A percentile compares a stretch with the other conserved stretches of the same genome.
Conservation (phyloP, 2,888 invertebrate species). For the Lepidocyrtinus sp. region DNA sequence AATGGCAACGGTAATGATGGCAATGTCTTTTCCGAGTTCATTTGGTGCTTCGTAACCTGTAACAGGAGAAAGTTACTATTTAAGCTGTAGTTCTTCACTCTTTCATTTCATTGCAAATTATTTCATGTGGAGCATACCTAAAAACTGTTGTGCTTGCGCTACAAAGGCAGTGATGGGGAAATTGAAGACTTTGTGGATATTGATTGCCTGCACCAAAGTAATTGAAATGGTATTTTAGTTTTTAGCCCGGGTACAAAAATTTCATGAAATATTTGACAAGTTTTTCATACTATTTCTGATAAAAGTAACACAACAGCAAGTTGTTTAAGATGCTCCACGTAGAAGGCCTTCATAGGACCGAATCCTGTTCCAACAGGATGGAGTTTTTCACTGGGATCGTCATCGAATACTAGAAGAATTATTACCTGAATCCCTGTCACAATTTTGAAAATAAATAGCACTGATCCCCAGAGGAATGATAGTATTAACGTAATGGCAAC, state of each 20-base stretch:
- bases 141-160: conserved; percentile 36
- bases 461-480: conserved; percentile 64
- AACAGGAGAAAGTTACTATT: neutral
- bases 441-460: conserved; percentile 53
- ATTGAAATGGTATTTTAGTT: neutral
- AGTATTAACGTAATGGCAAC: conserved; percentile 52
- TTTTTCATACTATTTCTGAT: conserved; percentile 52
- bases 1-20: conserved; percentile 46
- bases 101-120: too few relatives aligned
- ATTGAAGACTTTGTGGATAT: conserved; percentile 57
- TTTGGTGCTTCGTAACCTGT: conserved; percentile 41
- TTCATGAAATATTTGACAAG: neutral
- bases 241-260: neutral
- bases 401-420: conserved; percentile 34
- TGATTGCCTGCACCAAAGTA: conserved; percentile 39
- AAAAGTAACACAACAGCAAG: conserved; percentile 53
- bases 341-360: conserved; percentile 39
- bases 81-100: too few relatives aligned
- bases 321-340: conserved; percentile 48
- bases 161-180: conserved; percentile 55
- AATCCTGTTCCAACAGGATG: conserved; percentile 52
- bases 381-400: conserved; percentile 47
- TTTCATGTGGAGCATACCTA: conserved; percentile 44
- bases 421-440: conserved; percentile 44
- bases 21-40: conserved; percentile 52